These are phyloP conservation scores for Dynastes tityus DNA, from an alignment of 2,888 invertebrate species.

Conservation along the genomic window DNA sequence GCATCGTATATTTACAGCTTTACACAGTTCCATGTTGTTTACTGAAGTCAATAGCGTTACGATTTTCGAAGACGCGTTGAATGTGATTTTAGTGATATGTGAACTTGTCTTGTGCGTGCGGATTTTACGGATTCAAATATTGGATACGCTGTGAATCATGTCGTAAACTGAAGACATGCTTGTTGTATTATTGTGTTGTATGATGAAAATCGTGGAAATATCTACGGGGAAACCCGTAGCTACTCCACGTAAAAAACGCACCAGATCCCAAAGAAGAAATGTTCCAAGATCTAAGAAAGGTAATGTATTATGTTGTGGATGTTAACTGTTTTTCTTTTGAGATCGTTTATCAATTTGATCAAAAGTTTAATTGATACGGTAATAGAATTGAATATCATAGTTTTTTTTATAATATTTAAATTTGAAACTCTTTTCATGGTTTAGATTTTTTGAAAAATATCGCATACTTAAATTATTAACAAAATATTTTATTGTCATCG, in stretches of 20 bases:
- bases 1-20: conserved; percentile 12
- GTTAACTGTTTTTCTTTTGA: background rate
- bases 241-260: conserved; percentile 42
- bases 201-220: conserved; percentile 77
- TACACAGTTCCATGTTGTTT: conserved; percentile 5
- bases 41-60: conserved; percentile 5
- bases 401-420: too few relatives aligned
- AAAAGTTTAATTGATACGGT: too few relatives aligned
- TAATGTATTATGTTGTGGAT: conserved; percentile 32
- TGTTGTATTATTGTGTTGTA: conserved; percentile 75
- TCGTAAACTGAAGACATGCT: conserved; percentile 70
- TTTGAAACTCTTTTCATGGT: too few relatives aligned
- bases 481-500: too few relatives aligned
- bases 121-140: conserved; percentile 16
- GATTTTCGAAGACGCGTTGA: conserved; percentile 2
- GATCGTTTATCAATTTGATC: too few relatives aligned
- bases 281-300: conserved; percentile 38
- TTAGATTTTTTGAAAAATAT: too few relatives aligned
- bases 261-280: conserved; percentile 15
- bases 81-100: conserved; percentile 35
- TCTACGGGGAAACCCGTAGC: conserved; percentile 65
- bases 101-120: conserved; percentile 16
- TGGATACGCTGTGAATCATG: conserved; percentile 24
- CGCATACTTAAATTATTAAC: too few relatives aligned
- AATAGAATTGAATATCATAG: too few relatives aligned